These are phyloP conservation scores for Drosophila ambigua DNA, from an alignment of 1,140 invertebrate genomes.

Conservation along the genomic window DNA sequence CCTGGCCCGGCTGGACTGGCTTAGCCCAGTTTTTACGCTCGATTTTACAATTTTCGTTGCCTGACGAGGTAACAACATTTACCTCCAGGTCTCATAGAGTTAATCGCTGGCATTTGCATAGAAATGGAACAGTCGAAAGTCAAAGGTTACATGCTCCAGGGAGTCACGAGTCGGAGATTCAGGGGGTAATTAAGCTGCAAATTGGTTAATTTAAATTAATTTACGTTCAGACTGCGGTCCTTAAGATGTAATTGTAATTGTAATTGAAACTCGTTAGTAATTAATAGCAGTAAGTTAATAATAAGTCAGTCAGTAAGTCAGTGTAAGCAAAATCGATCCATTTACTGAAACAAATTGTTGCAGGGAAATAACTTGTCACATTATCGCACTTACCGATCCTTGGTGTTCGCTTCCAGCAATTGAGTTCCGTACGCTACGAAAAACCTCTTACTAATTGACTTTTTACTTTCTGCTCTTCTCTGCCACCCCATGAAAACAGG, in stretches of 20 bases:
- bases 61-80: conserved; percentile 28
- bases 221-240: conserved; percentile 35
- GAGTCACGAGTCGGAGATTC: conserved; percentile 23
- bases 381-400: neutral
- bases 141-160: conserved; percentile 29
- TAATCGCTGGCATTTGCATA: conserved; percentile 55
- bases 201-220: conserved; percentile 57
- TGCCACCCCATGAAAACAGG: conserved; percentile 22
- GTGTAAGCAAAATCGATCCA: conserved; percentile 48
- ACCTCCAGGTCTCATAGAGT: conserved; percentile 40
- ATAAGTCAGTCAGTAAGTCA: neutral
- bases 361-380: neutral
- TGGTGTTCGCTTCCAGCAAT: conserved; percentile 11
- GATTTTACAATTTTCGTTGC: conserved; percentile 46
- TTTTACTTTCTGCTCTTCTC: conserved; percentile 8
- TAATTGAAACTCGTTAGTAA: conserved; percentile 26
- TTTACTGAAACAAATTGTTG: conserved; percentile 33
- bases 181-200: conserved; percentile 50
- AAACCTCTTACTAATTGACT: conserved; percentile 23
- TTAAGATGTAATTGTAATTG: conserved; percentile 29
- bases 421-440: neutral
- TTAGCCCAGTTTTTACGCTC: conserved; percentile 46
- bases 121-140: conserved; percentile 19
- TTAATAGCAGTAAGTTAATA: conserved; percentile 29
- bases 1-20: neutral